Percentiles rank a stretch among this genome's conserved stretches.
Conservation (phyloP, 2,888 invertebrate genomes). For the Parnassius mnemosyne region DNA sequence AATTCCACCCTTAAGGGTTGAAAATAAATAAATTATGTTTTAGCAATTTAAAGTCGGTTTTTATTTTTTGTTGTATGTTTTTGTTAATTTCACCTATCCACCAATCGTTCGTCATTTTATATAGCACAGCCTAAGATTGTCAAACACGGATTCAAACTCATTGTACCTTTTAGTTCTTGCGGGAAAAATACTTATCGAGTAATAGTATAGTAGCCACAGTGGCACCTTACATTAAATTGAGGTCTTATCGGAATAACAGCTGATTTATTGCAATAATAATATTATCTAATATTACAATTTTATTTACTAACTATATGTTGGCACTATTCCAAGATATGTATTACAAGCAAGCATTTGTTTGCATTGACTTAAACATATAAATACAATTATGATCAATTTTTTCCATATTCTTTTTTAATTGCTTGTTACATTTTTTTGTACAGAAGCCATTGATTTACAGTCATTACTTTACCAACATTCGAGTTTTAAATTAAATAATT, state of each 20-base stretch:
- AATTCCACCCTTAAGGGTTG: too few relatives aligned
- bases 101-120: neutral
- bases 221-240: constrained; percentile 51
- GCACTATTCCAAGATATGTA: neutral
- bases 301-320: neutral
- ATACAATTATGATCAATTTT: constrained; percentile 4
- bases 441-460: constrained; percentile 4
- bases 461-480: neutral
- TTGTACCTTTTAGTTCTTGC: constrained; percentile 4
- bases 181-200: constrained; percentile 5
- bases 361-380: constrained; percentile 11
- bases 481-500: constrained; percentile 40
- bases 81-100: neutral
- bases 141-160: neutral
- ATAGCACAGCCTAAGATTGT: neutral
- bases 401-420: neutral
- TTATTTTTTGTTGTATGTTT: too few relatives aligned
- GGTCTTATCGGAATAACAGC: constrained; percentile 10
- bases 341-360: neutral
- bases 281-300: constrained; percentile 10
- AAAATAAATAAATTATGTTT: too few relatives aligned
- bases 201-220: constrained; percentile 39
- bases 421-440: neutral
- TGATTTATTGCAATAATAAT: constrained; percentile 15
- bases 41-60: too few relatives aligned